A percentile compares a stretch with the other conserved stretches of the same genome.
Conservation (phyloP, 2,113 vertebrate species). For the Illadopsis cleaveri region DNA sequence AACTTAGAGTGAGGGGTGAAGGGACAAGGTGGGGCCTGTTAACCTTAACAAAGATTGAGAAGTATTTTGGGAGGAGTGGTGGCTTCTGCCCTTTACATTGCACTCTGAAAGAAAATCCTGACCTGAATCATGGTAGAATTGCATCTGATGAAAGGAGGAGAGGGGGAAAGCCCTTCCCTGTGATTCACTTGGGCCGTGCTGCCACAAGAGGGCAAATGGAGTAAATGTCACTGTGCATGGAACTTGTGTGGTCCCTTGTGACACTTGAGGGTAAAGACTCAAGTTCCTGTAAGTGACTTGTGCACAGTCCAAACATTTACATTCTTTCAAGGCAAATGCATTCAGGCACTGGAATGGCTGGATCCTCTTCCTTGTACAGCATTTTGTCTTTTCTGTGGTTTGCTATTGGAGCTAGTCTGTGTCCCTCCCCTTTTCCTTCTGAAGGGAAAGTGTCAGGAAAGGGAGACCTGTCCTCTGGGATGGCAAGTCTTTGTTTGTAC, state of each 20-base stretch:
- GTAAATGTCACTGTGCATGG: background rate
- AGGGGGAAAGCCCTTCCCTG: rapidly evolving
- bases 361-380: background rate
- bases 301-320: background rate
- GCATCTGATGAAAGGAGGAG: background rate
- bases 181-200: background rate
- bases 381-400: background rate
- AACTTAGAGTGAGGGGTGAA: background rate
- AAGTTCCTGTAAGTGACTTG: background rate
- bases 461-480: background rate
- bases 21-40: background rate
- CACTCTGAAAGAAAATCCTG: background rate
- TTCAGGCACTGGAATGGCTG: background rate
- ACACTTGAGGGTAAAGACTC: background rate
- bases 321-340: background rate
- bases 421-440: background rate
- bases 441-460: background rate
- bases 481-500: background rate
- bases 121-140: background rate
- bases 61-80: background rate
- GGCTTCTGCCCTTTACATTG: background rate
- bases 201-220: slow-evolving; percentile 52
- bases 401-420: background rate
- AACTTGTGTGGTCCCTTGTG: background rate
- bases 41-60: background rate